Base-by-base conservation (phyloP, 2,888 invertebrate genomes). In the Polyommatus iphigenia region DNA sequence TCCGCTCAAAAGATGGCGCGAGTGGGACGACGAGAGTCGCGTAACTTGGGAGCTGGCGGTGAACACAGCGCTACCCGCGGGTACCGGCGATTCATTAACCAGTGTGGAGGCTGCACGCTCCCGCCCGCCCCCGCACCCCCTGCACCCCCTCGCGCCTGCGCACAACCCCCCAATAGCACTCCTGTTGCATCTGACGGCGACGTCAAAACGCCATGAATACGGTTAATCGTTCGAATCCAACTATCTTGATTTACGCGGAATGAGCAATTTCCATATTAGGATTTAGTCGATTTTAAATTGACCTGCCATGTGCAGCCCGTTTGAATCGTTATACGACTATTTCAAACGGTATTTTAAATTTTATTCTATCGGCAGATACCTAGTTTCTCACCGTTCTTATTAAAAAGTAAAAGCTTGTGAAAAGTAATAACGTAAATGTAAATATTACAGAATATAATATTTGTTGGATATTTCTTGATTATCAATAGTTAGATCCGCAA, bases 131-230 rank as follows among this genome's bases (percentile, higher is more conserved):
- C 87, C 88, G 2, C 85, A 81, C 83, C 84, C 82, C 83, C 81
- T 80, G 81, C 2, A 46, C 80, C 82, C 81, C 78, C 73, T 76
- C 82, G 79, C 80, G 82, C 76, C 77, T 88, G 91, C 87, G 88
- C 87, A 77, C 81, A 84, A 82, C 83, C 87, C 88, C 86, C 90
- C 90, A 90, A 89, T 90, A 86, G 88, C 87, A 85, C 91, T 89
- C 93, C 93, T 93, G 93, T 94, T 94, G 93, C 93, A 91, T 93
- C 92, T 90, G 90, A 91, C 91, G 88, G 86, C 87, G 85, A 91
- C 87, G 89, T 90, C 91, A 90, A 89, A 91, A 90, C 89, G 90
- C 89, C 87, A 91, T 91, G 92, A 93, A 92, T 92, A 92, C 91
- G 90, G 85, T 89, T 91, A 90, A 92, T 91, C 90, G 89, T 86